Base-by-base conservation (phyloP, 2,888 invertebrate species). In the Petrophora chlorosata region DNA sequence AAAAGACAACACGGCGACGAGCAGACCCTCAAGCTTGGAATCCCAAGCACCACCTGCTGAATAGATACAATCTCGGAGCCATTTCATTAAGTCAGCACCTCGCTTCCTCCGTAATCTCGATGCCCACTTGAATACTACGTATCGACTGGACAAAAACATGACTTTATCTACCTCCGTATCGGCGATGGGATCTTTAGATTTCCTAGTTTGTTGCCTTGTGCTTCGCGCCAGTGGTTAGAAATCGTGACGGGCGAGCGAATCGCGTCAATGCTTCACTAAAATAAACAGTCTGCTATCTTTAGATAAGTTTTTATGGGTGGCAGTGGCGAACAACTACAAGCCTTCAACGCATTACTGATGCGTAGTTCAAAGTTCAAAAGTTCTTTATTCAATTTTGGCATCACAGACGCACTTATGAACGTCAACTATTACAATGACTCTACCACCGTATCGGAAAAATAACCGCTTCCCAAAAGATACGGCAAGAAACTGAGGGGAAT, bases 141-240 rank as follows among this genome's bases (percentile, higher is more conserved):
- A 54, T 52, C 43, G 44, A 50, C 30, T 39, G 35, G 40, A 57
- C 55, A 67, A 72, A 69, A 68, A 70, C 65, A 65, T 60, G 59
- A 47, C 66, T 65, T 50, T 59, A 68, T 65, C 60, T 46, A 45
- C 32, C 28, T 40, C 40, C 17, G 26, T 41, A 51, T 45, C 32
- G 9, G 17, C 7, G 32, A 33, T 42, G 15, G 23, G 22, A 40
- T 30, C 43, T 28, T 32, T 36, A 45, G 45, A 34, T 41, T 33
- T 41, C 25, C 10, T 36, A 22, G 22, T 17, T 33, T 12, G 19
- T 19, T 12, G 19, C 12, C 19, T 33, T 19, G 30, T 30, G 13
- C 8, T 8, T 29, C 8, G n/a, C n/a, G 9, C 30, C 19, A 33
- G 10, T 19, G 19, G 33, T 12, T 10, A 14, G 14, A 19, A 28